A percentile compares a stretch with the other conserved stretches of the same genome.
Conservation (phyloP, 2,888 invertebrate genomes). For the Tuberolachnus salignus region DNA sequence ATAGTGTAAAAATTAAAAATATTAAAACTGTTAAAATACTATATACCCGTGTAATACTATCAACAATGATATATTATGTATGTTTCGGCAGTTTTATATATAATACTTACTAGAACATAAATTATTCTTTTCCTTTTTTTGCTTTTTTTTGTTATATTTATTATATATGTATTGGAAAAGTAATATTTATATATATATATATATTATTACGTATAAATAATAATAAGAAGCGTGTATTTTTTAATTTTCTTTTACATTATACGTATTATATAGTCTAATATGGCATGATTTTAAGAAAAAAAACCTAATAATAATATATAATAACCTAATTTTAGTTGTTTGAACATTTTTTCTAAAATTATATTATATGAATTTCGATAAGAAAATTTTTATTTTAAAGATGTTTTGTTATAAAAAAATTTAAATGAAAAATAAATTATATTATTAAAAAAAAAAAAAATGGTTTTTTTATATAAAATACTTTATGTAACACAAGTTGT, state of each 20-base stretch:
- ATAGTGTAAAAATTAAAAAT: conserved; percentile 41
- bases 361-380: conserved; percentile 26
- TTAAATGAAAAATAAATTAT: conserved; percentile 23
- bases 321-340: conserved; percentile 45
- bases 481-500: no score
- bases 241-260: conserved; percentile 32
- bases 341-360: conserved; percentile 39
- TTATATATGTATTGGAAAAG: not conserved
- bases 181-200: conserved; percentile 14
- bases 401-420: conserved; percentile 48
- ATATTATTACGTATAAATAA: conserved; percentile 4
- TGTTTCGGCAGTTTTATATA: conserved; percentile 34
- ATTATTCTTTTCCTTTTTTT: not conserved
- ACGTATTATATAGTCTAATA: conserved; percentile 15
- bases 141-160: conserved; percentile 36
- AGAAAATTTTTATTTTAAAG: conserved; percentile 47
- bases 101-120: not conserved
- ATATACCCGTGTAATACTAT: no score
- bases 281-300: conserved; percentile 6
- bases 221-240: conserved; percentile 34
- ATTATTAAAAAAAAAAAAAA: conserved; percentile 25
- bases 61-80: no score
- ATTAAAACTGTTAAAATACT: conserved; percentile 7
- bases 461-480: not conserved
- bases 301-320: conserved; percentile 19